These are phyloP conservation scores for Bombylius discolor DNA, from an alignment of 2,888 invertebrate genomes.

Conservation along the genomic window DNA sequence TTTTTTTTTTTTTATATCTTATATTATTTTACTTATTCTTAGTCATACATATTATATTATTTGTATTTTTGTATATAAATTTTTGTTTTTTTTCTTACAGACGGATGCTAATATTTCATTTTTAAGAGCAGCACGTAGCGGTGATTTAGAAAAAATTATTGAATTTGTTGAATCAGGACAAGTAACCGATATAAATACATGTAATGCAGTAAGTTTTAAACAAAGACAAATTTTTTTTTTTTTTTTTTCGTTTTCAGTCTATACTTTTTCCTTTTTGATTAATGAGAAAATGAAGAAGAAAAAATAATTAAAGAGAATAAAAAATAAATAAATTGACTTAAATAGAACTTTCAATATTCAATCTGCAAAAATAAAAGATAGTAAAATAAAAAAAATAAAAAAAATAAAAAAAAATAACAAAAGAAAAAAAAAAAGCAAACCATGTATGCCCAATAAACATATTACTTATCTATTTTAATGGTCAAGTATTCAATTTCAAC, in stretches of 20 bases:
- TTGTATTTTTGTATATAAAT: not conserved
- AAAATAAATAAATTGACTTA: not conserved
- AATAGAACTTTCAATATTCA: too few relatives aligned
- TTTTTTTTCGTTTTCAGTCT: slow-evolving; percentile 1
- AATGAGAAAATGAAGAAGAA: too few relatives aligned
- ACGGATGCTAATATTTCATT: slow-evolving; percentile 93
- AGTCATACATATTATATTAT: too few relatives aligned
- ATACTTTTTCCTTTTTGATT: not conserved
- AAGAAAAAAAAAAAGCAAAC: too few relatives aligned
- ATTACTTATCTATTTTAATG: too few relatives aligned
- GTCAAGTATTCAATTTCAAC: too few relatives aligned
- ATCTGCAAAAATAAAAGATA: too few relatives aligned
- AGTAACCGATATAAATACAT: slow-evolving; percentile 92
- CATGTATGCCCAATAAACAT: too few relatives aligned
- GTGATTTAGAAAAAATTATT: slow-evolving; percentile 87
- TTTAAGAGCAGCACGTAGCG: slow-evolving; percentile 91
- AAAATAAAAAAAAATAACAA: too few relatives aligned
- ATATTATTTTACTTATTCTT: too few relatives aligned
- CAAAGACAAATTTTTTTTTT: not conserved
- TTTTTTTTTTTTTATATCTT: too few relatives aligned
- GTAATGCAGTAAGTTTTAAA: slow-evolving; percentile 71
- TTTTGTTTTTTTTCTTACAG: slow-evolving; percentile 16
- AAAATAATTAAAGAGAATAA: not conserved
- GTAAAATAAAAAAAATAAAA: too few relatives aligned
- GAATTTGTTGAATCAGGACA: slow-evolving; percentile 78